These are phyloP conservation scores for Macrocentrus cingulum DNA, from an alignment of 1,140 invertebrate species.

Conservation along the genomic window DNA sequence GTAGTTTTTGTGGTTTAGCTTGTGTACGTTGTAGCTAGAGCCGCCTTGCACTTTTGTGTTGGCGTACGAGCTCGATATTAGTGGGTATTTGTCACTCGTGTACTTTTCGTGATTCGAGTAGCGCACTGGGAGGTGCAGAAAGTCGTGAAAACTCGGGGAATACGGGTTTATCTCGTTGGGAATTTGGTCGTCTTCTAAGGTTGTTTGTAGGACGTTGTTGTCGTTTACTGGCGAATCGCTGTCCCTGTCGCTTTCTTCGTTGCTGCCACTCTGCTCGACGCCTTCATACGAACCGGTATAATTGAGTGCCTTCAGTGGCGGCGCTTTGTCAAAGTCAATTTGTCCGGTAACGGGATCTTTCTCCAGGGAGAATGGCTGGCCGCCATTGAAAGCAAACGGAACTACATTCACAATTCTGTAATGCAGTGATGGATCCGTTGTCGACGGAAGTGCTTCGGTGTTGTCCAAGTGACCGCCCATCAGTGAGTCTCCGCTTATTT, in stretches of 20 bases:
- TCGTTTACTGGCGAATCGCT: conserved; percentile 7
- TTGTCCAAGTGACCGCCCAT: conserved; percentile 47
- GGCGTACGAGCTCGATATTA: conserved; percentile 72
- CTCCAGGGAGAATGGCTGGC: conserved; percentile 70
- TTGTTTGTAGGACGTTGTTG: conserved; percentile 16
- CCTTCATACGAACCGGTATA: conserved; percentile 56
- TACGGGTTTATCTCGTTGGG: conserved; percentile 62
- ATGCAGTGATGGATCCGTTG: conserved; percentile 3
- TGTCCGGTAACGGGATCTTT: conserved; percentile 70
- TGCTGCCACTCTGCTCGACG: conserved; percentile 32
- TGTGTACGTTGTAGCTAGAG: conserved; percentile 63
- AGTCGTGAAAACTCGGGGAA: conserved; percentile 69
- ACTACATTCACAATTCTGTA: conserved; percentile 29
- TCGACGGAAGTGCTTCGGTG: conserved; percentile 19
- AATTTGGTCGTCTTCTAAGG: conserved; percentile 45
- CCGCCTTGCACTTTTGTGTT: conserved; percentile 73
- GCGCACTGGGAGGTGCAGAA: conserved; percentile 69
- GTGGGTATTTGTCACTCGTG: conserved; percentile 61
- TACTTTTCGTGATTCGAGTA: conserved; percentile 68
- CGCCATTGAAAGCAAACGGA: conserved; percentile 65
- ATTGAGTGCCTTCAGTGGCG: conserved; percentile 51
- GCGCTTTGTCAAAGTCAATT: conserved; percentile 62
- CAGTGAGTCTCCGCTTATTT: conserved; percentile 28
- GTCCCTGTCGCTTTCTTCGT: conserved; percentile 18
- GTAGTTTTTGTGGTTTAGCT: conserved; percentile 62